phyloP scores from a whole-genome alignment of 1,140 invertebrate genomes.

The Drosophila pectinifera region DNA sequence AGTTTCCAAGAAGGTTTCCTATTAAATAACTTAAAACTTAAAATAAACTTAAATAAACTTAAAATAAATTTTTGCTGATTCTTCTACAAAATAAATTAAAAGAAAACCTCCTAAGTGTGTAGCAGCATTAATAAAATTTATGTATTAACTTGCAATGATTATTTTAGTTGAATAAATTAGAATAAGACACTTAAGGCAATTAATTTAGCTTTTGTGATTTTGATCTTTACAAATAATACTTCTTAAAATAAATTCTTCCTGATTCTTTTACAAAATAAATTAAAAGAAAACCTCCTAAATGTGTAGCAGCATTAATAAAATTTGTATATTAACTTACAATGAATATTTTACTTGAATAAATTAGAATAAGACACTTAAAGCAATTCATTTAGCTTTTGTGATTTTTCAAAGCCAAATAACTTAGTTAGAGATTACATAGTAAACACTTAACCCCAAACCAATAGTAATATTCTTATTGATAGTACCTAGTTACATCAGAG shows the following conservation, averaged over 20 bases:
- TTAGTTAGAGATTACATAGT: too few relatives aligned
- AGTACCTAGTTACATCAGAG: neutral
- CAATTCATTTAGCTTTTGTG: too few relatives aligned
- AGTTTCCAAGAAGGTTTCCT: conserved; percentile 9
- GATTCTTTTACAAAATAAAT: neutral
- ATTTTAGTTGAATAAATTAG: neutral
- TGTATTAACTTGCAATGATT: neutral
- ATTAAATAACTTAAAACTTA: too few relatives aligned
- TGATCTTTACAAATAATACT: too few relatives aligned
- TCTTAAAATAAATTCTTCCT: too few relatives aligned
- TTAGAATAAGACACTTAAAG: neutral
- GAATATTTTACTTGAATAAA: too few relatives aligned
- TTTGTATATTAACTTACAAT: neutral
- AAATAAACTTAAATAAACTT: too few relatives aligned
- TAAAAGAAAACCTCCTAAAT: too few relatives aligned
- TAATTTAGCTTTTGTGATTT: neutral
- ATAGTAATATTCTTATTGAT: neutral
- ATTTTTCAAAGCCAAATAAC: neutral
- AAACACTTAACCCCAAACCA: neutral
- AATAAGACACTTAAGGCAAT: neutral
- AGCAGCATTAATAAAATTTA: neutral
- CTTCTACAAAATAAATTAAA: neutral
- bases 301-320: neutral
- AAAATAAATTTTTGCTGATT: too few relatives aligned
- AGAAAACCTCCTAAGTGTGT: too few relatives aligned